A percentile compares a stretch with the other conserved stretches of the same genome.
phyloP scores from a whole-genome alignment of 1,140 invertebrate species.

The Euwallacea similis region DNA sequence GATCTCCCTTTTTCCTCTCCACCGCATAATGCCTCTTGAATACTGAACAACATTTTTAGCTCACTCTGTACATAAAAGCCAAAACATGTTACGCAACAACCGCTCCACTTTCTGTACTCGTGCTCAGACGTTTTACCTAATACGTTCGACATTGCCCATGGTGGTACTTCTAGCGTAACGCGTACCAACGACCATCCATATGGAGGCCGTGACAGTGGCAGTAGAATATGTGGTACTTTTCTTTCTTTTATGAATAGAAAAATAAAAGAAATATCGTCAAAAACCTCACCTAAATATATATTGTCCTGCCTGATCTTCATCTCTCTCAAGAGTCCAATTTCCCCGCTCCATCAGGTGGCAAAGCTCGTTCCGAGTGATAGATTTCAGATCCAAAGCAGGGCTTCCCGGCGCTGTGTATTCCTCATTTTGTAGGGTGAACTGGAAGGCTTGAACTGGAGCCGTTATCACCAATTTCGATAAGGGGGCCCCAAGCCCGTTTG shows the following conservation, averaged over 20 bases:
- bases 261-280: background rate
- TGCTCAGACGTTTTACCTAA: constrained; percentile 28
- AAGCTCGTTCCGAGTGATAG: constrained; percentile 62
- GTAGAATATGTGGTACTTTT: background rate
- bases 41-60: background rate
- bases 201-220: constrained; percentile 33
- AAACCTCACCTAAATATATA: constrained; percentile 67
- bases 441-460: constrained; percentile 67
- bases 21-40: too few species aligned
- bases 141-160: constrained; percentile 42
- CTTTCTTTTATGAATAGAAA: constrained; percentile 1
- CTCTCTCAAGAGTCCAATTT: constrained; percentile 74
- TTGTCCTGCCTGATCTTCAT: constrained; percentile 76
- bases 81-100: constrained; percentile 28
- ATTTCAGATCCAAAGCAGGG: constrained; percentile 58
- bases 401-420: constrained; percentile 70
- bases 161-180: constrained; percentile 32
- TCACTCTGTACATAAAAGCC: background rate
- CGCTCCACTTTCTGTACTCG: constrained; percentile 37
- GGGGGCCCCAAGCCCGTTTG: constrained; percentile 69
- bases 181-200: constrained; percentile 1
- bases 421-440: constrained; percentile 66
- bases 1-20: too few species aligned
- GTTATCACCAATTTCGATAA: constrained; percentile 70
- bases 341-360: constrained; percentile 62